These are phyloP conservation scores for Bambusicola thoracicus DNA, from an alignment of 2,113 vertebrate genomes.

Conservation along the genomic window DNA sequence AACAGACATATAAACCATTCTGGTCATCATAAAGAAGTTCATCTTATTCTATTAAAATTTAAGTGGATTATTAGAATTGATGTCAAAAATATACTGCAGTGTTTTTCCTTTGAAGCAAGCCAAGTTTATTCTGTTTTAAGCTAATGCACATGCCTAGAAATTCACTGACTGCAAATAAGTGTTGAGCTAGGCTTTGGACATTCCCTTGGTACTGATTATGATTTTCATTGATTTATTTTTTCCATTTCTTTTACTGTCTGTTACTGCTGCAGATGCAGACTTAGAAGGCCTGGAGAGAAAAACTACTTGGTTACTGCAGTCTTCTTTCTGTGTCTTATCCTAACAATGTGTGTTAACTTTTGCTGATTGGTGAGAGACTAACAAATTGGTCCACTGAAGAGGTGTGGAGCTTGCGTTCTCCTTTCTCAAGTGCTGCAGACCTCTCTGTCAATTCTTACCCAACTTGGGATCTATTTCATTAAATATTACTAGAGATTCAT, in stretches of 20 bases:
- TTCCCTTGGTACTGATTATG: neutral
- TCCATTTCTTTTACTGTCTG: neutral
- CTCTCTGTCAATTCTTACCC: neutral
- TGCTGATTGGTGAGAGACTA: neutral
- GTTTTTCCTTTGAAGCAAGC: neutral
- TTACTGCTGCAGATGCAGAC: neutral
- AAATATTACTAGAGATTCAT: neutral
- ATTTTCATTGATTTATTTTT: neutral
- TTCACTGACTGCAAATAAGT: neutral
- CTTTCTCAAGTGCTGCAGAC: neutral
- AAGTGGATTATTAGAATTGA: constrained; percentile 34
- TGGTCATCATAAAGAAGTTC: neutral
- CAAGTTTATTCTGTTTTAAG: constrained; percentile 19
- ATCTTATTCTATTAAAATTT: constrained; percentile 10
- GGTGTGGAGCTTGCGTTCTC: neutral
- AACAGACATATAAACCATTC: neutral
- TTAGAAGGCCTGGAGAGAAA: neutral
- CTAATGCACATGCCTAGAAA: neutral
- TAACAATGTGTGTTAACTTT: neutral
- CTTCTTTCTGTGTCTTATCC: neutral
- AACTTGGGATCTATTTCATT: neutral
- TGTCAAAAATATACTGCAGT: neutral
- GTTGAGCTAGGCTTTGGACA: neutral
- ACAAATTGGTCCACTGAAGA: neutral
- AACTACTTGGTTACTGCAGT: constrained; percentile 6